A percentile compares a stretch with the other conserved stretches of the same genome.
These are phyloP conservation scores for Lithophane ornitopus DNA, from an alignment of 2,888 invertebrate species.

Conservation along the genomic window DNA sequence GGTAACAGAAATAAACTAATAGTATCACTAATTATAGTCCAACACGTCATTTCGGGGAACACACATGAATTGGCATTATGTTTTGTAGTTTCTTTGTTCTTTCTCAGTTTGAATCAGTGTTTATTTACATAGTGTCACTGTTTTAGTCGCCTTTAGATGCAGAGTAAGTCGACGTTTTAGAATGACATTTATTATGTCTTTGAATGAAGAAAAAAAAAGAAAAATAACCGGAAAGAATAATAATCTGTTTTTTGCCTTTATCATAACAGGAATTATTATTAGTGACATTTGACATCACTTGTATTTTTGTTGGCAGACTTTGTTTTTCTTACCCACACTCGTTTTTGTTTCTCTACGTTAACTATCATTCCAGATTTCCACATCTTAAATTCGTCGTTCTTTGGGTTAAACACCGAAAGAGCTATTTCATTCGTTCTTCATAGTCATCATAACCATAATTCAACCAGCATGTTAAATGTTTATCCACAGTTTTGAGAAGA, in stretches of 20 bases:
- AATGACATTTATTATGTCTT: not conserved
- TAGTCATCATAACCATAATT: slow-evolving; percentile 22
- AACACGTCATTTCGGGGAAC: slow-evolving; percentile 68
- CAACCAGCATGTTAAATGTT: slow-evolving; percentile 42
- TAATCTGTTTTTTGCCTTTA: not conserved
- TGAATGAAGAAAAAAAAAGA: too few species aligned
- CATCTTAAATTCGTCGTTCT: not conserved
- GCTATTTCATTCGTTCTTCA: not conserved
- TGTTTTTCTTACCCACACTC: not conserved
- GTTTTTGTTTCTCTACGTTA: not conserved
- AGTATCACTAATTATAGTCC: slow-evolving; percentile 70
- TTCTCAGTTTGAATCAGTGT: slow-evolving; percentile 47
- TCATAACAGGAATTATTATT: slow-evolving; percentile 12
- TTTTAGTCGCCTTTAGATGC: slow-evolving; percentile 2
- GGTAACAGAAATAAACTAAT: slow-evolving; percentile 72
- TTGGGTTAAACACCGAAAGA: slow-evolving; percentile 3
- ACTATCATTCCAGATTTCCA: not conserved
- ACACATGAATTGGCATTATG: slow-evolving; percentile 62
- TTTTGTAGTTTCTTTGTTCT: slow-evolving; percentile 56
- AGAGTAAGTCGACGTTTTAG: slow-evolving; percentile 18
- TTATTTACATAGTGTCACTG: slow-evolving; percentile 48
- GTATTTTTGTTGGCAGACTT: slow-evolving; percentile 20
- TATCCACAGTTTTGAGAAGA: slow-evolving; percentile 50
- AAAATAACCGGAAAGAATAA: too few species aligned
- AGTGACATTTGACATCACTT: slow-evolving; percentile 6